Conservation (phyloP, 2,113 vertebrate genomes). For the Pterocles orientalis region DNA sequence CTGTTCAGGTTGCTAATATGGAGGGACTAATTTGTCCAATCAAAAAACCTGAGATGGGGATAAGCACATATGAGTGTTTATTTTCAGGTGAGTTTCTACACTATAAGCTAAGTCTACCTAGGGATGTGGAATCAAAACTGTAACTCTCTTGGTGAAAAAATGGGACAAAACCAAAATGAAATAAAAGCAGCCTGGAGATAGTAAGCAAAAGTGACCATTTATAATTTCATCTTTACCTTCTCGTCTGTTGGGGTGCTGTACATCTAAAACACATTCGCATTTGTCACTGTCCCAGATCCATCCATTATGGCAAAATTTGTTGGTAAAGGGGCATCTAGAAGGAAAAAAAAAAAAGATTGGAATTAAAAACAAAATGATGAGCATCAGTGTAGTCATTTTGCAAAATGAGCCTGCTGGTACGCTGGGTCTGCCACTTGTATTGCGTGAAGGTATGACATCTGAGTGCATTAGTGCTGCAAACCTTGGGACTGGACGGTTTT, state of each 20-base stretch:
- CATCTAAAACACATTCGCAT: constrained; percentile 85
- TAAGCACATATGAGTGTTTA: neutral
- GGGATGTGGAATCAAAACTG: neutral
- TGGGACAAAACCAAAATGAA: neutral
- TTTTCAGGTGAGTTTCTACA: neutral
- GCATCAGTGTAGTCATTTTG: neutral
- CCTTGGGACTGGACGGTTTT: neutral
- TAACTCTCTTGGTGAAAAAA: neutral
- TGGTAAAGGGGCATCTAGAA: constrained; percentile 76
- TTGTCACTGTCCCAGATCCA: constrained; percentile 89
- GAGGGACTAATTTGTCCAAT: neutral
- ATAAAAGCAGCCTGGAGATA: neutral
- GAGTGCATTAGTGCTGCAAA: neutral
- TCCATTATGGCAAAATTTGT: constrained; percentile 78
- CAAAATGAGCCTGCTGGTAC: neutral
- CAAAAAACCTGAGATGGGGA: neutral
- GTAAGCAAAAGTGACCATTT: neutral
- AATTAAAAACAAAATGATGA: neutral
- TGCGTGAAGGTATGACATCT: rapidly evolving
- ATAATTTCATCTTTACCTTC: constrained; percentile 69
- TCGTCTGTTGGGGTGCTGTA: constrained; percentile 61
- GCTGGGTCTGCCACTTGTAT: neutral
- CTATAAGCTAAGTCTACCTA: neutral
- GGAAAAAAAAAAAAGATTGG: neutral
- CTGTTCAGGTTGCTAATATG: neutral